phyloP scores from a whole-genome alignment of 2,113 vertebrate species.

The Pimephales promelas region DNA sequence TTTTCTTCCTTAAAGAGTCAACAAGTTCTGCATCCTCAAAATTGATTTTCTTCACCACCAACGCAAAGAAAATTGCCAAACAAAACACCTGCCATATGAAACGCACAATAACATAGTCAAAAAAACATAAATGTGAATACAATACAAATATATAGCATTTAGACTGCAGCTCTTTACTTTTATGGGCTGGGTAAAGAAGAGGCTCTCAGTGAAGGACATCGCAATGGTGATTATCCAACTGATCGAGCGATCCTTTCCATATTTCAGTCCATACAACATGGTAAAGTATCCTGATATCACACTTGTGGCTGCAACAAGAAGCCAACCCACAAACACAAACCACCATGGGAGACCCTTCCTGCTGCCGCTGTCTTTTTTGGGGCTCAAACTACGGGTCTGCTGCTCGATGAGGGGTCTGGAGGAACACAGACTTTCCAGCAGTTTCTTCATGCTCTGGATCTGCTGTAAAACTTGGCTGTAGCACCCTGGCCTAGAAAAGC shows the following conservation, averaged over 20 bases:
- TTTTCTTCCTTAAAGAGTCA: constrained; percentile 28
- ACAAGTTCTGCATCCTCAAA: constrained; percentile 78
- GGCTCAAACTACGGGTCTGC: constrained; percentile 62
- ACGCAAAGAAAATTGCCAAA: constrained; percentile 92
- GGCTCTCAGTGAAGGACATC: constrained; percentile 91
- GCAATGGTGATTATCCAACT: constrained; percentile 93
- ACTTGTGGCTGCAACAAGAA: constrained; percentile 84
- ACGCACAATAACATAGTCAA: neutral
- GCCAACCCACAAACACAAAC: constrained; percentile 90
- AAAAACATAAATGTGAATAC: neutral
- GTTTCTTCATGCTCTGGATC: constrained; percentile 83
- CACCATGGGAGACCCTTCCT: constrained; percentile 88
- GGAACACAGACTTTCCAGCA: constrained; percentile 72
- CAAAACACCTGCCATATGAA: constrained; percentile 82
- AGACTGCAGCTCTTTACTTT: constrained; percentile 78
- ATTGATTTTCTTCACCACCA: constrained; percentile 86
- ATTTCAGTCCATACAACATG: constrained; percentile 91
- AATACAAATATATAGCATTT: neutral
- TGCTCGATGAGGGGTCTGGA: constrained; percentile 60
- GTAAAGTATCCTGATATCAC: constrained; percentile 88
- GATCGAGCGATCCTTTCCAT: constrained; percentile 86
- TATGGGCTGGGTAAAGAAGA: constrained; percentile 91
- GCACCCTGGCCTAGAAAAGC: constrained; percentile 77
- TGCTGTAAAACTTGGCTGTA: constrained; percentile 81
- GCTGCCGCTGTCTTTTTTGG: constrained; percentile 57